Percentiles rank a stretch among this genome's conserved stretches.
Conservation (phyloP, 2,888 invertebrate species). For the Augiades crinisus region DNA sequence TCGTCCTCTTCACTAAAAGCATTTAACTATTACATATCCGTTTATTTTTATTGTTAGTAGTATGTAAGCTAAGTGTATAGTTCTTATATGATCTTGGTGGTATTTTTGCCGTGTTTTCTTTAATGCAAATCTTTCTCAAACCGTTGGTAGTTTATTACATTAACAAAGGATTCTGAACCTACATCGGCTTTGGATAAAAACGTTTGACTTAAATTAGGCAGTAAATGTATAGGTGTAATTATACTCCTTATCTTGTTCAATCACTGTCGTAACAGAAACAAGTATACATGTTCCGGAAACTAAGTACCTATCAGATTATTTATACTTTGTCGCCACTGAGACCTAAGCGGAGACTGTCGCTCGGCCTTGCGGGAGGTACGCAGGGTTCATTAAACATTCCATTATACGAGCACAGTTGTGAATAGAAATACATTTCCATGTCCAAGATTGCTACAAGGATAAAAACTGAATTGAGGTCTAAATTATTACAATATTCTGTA, state of each 20-base stretch:
- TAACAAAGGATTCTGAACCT: no score
- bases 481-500: not conserved
- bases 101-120: no score
- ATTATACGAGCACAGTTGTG: constrained; percentile 20
- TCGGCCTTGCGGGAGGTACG: constrained; percentile 23
- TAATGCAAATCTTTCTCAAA: no score
- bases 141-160: no score
- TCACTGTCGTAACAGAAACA: not conserved
- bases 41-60: not conserved
- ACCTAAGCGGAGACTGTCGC: constrained; percentile 16
- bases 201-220: no score
- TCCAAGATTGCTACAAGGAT: constrained; percentile 14
- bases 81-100: no score
- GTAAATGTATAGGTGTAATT: no score
- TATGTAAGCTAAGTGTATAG: no score
- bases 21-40: no score
- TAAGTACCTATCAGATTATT: not conserved
- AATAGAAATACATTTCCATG: constrained; percentile 23
- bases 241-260: not conserved
- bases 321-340: constrained; percentile 4
- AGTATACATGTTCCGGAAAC: constrained; percentile 6
- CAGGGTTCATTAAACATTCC: constrained; percentile 21
- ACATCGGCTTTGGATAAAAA: no score
- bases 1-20: no score
- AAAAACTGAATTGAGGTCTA: constrained; percentile 12